These are phyloP conservation scores for Heteractis magnifica DNA, from an alignment of 92 coral and sea anemone genomes.

Conservation along the genomic window DNA sequence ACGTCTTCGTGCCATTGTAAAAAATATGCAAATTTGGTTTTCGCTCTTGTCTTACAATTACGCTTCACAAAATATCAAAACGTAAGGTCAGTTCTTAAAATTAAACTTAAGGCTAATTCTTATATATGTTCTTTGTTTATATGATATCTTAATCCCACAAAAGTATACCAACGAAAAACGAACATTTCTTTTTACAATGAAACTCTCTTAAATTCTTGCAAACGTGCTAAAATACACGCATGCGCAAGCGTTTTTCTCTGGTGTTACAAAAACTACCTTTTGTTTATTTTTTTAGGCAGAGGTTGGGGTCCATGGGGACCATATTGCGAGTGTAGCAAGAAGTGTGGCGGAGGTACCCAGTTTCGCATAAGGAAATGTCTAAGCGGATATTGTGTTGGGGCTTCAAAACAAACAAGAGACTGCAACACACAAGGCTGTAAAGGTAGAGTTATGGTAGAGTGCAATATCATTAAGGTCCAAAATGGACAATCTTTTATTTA, in stretches of 20 bases:
- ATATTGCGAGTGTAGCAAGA: slow-evolving; percentile 42
- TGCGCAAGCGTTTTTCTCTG: not conserved
- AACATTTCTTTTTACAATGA: too few relatives aligned
- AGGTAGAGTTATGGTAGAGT: slow-evolving; percentile 1
- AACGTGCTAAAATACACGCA: too few relatives aligned
- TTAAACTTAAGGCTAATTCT: too few relatives aligned
- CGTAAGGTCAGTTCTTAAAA: too few relatives aligned
- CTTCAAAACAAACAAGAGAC: slow-evolving; percentile 9
- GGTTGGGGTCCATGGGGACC: slow-evolving; percentile 53
- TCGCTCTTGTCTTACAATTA: too few relatives aligned
- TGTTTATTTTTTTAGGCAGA: not conserved
- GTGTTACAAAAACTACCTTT: not conserved
- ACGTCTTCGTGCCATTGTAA: too few relatives aligned
- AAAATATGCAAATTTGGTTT: too few relatives aligned
- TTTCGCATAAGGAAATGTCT: slow-evolving; percentile 41
- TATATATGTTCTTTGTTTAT: too few relatives aligned
- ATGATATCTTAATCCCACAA: too few relatives aligned
- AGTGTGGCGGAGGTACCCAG: slow-evolving; percentile 42
- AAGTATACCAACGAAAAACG: too few relatives aligned
- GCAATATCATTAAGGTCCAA: not conserved
- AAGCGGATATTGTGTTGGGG: slow-evolving; percentile 20
- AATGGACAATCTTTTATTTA: not conserved
- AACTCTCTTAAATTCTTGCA: too few relatives aligned
- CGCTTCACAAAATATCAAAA: too few relatives aligned
- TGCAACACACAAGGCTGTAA: slow-evolving; percentile 40